Evolutionary conservation across 2,888 invertebrate species (phyloP), one percentile per base, ranked within the genome.

Genomic region (Bhutanitis thaidina): DNA sequence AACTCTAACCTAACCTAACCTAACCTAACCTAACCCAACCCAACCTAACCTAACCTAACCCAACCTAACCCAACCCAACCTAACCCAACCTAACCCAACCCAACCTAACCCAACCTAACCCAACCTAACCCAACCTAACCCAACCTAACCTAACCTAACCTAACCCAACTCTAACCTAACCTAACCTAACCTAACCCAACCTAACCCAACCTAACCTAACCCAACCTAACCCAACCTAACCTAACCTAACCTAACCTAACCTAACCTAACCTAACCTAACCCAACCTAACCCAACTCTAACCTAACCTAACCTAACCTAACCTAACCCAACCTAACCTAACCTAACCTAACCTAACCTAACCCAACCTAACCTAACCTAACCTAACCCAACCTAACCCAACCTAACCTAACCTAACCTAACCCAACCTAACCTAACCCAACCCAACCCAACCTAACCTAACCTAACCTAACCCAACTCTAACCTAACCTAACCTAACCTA

Each of bases 131-230:
- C 47, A 54, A 54, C 54, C 54, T 54, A 54, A 54, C 54, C 54
- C 50, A 54, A 54, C 54, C 54, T 54, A 48, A 50, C 48, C 48
- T 54, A 54, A 51, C 54, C 54, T 54, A 54, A 54, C 54, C 54
- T 54, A 54, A 54, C n/a, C n/a, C n/a, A n/a, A n/a, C n/a, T n/a
- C n/a, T n/a, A n/a, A n/a, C n/a, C n/a, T n/a, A n/a, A n/a, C 54
- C 54, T 54, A 54, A 54, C 54, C 54, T 54, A 54, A 54, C 54
- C 54, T 54, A 54, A 54, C 54, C 54, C 52, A 54, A 54, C 54
- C 54, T 52, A 54, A 54, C 54, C 52, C 52, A 54, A 54, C 54
- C 54, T 52, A 54, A 54, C 54, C 54, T 52, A 54, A 54, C 54
- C 52, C 49, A 54, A 54, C 54, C 54, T 54, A 50, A 50, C 35